Conservation (phyloP, 2,797 vertebrate species). For the Poecilia wingei region DNA sequence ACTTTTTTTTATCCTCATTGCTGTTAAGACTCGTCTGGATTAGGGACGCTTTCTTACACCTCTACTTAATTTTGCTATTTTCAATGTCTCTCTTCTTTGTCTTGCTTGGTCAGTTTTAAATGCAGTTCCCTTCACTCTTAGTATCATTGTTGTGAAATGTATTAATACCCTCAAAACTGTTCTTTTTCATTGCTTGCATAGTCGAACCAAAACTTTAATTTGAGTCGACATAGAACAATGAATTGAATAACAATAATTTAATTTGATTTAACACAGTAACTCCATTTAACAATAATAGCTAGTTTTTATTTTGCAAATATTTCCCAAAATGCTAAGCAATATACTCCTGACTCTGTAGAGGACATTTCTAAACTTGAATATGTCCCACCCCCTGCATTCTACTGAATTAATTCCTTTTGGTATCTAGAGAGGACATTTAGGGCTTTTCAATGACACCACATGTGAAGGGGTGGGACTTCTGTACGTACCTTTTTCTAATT, state of each 20-base stretch:
- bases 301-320: neutral
- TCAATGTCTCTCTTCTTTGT: neutral
- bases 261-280: neutral
- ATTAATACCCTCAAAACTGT: neutral
- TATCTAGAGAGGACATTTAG: too few species aligned
- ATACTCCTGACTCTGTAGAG: too few species aligned
- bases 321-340: neutral
- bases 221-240: neutral
- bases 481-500: too few species aligned
- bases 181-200: neutral
- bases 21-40: constrained; percentile 8
- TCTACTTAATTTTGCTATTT: neutral
- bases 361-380: too few species aligned
- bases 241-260: neutral
- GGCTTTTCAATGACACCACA: too few species aligned
- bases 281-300: neutral
- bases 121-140: neutral
- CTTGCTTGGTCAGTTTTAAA: neutral
- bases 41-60: neutral
- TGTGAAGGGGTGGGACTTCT: too few species aligned
- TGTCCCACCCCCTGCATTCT: too few species aligned
- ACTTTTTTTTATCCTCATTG: neutral
- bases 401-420: too few species aligned
- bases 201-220: neutral
- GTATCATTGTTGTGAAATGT: neutral